These are phyloP conservation scores for Carabus problematicus DNA, from an alignment of 2,888 invertebrate genomes.

Conservation along the genomic window DNA sequence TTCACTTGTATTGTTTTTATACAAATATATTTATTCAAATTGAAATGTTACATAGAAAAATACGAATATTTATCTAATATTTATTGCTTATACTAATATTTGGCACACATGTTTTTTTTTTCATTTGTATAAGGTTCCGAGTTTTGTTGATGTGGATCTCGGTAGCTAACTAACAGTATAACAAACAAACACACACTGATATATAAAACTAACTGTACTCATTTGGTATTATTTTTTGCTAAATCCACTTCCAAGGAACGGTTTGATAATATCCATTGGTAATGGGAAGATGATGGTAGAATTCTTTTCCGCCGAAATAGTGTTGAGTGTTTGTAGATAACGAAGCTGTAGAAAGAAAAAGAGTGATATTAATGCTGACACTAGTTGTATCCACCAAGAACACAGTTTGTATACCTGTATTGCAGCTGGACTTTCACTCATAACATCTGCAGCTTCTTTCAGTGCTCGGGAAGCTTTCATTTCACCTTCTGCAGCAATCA, in stretches of 20 bases:
- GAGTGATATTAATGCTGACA: slow-evolving; percentile 11
- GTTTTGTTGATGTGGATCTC: too few relatives aligned
- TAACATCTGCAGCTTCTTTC: slow-evolving; percentile 87
- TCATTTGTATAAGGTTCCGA: too few relatives aligned
- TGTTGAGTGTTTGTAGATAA: slow-evolving; percentile 89
- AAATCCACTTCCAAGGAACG: slow-evolving; percentile 17
- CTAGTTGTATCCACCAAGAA: neutral
- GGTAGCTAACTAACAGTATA: too few relatives aligned
- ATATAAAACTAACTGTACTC: too few relatives aligned
- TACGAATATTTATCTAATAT: too few relatives aligned
- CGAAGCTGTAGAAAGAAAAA: slow-evolving; percentile 67
- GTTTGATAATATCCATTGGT: slow-evolving; percentile 78
- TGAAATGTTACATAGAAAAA: too few relatives aligned
- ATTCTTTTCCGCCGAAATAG: slow-evolving; percentile 93
- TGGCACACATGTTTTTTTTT: too few relatives aligned
- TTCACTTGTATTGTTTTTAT: too few relatives aligned
- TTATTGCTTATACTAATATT: too few relatives aligned
- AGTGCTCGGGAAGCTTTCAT: slow-evolving; percentile 85
- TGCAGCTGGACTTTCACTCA: slow-evolving; percentile 82
- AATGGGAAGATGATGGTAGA: slow-evolving; percentile 94
- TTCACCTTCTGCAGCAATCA: slow-evolving; percentile 86
- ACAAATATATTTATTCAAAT: too few relatives aligned
- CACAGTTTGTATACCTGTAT: slow-evolving; percentile 66
- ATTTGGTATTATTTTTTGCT: slow-evolving; percentile 6
- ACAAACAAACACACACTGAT: too few relatives aligned